A percentile compares a stretch with the other conserved stretches of the same genome.
These are phyloP conservation scores for Caenorhabditis doughertyi DNA, from an alignment of 2,888 invertebrate genomes.

Conservation along the genomic window DNA sequence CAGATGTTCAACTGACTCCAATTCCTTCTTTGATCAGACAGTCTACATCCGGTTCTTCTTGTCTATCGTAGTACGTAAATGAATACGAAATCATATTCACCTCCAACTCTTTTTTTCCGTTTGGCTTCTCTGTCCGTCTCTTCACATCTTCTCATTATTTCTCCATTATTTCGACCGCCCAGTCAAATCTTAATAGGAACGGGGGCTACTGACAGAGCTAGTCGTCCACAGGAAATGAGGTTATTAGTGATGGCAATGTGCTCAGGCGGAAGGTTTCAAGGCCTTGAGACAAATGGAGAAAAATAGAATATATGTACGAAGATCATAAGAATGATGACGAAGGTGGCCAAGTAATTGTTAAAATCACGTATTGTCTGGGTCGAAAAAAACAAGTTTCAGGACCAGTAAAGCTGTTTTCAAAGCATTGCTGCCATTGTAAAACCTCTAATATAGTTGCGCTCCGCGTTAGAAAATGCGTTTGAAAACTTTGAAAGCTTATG, in stretches of 20 bases:
- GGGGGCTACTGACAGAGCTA: neutral
- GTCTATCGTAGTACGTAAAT: neutral
- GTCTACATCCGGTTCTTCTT: slow-evolving; percentile 4
- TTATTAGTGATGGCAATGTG: neutral
- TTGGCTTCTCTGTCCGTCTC: neutral
- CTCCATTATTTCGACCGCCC: neutral
- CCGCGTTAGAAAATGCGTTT: no score
- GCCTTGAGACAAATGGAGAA: no score
- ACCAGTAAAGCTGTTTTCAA: no score
- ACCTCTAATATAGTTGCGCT: no score
- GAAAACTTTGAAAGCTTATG: no score
- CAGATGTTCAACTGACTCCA: neutral
- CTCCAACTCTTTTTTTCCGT: neutral
- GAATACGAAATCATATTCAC: neutral
- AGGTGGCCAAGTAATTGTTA: no score
- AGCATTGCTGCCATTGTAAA: no score
- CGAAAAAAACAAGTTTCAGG: no score
- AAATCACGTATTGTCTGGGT: no score
- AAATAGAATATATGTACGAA: no score
- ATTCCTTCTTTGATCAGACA: neutral
- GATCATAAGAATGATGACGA: no score
- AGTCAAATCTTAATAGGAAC: neutral
- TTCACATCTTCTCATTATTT: neutral
- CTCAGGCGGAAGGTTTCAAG: no score
- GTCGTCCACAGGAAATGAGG: neutral